Evolutionary conservation across 1,140 invertebrate species (phyloP), one percentile per base, ranked within the genome.

Genomic region (Oncopodura yosiiana): DNA sequence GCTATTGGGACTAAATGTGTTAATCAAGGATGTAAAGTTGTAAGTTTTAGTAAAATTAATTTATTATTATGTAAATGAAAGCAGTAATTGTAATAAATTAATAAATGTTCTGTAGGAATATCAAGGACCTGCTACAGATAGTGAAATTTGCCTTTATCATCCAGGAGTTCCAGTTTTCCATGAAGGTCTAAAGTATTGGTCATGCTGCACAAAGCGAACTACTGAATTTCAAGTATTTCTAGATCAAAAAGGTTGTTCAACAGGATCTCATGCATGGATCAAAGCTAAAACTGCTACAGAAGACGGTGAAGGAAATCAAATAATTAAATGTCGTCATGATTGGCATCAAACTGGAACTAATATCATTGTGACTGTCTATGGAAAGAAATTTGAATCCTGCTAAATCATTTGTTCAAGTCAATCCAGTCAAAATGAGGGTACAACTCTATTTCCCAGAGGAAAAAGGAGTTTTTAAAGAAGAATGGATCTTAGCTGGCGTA

Each of bases 151-250:
- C 69, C 71, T 74, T 36, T 77, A 87, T 74, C 95, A 99, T 75
- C 80, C 89, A 19, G 95, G 94, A 0, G 73, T 76, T 16, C 90
- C 94, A 2, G 78, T 99, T 38, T 99, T 99, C 70, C 95, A 99
- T 68, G 95, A 99, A 77, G 95, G 93, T 0, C 75, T 97, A 69
- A 99, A 99, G 71, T 99, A 82, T 71, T 99, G 94, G 94, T 87
- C 90, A 0, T 99, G 95, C 68, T 99, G 94, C 67, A 78, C 86
- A 61, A 87, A 86, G 65, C 85, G 84, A 66, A 98, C 94, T 1
- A 84, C 88, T 11, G 93, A 99, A 69, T 99, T 99, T 70, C 79
- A 86, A 50, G 77, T 76, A 12, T 98, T 98, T 69, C 74, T 98
- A 26, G 82, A 84, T 41, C 94, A 98, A 75, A 78, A 78, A 29